Conservation (phyloP, 2,888 invertebrate species). For the Saturnia japonica region DNA sequence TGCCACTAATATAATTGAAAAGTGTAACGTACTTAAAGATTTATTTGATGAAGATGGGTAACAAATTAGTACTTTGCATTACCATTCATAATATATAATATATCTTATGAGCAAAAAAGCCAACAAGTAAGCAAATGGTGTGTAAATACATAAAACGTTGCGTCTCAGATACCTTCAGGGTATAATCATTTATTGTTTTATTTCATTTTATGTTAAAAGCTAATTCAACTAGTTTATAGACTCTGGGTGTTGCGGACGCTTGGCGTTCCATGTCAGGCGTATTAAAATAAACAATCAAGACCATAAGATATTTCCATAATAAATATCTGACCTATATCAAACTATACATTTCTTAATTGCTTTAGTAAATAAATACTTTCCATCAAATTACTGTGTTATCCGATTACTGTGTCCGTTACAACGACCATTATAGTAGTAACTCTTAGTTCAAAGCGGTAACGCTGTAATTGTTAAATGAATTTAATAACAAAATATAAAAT, state of each 20-base stretch:
- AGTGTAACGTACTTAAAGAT: not conserved
- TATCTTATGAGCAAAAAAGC: constrained; percentile 31
- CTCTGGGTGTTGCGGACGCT: constrained; percentile 37
- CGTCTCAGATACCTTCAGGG: constrained; percentile 35
- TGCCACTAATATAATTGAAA: not conserved
- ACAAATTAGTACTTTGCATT: not conserved
- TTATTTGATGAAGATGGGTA: not conserved
- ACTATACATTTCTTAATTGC: not conserved
- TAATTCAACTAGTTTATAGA: constrained; percentile 51
- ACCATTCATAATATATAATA: not conserved
- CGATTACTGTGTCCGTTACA: not conserved
- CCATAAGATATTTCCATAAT: not conserved
- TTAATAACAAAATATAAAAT: too few species aligned
- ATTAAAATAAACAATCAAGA: constrained; percentile 17
- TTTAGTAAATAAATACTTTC: not conserved
- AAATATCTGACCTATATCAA: not conserved
- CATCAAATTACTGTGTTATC: not conserved
- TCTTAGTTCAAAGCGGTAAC: too few species aligned
- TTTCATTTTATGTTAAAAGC: constrained; percentile 60
- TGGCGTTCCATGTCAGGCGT: constrained; percentile 34
- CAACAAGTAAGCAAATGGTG: constrained; percentile 30
- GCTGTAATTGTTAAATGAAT: too few species aligned
- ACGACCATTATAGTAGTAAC: not conserved
- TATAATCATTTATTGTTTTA: constrained; percentile 66
- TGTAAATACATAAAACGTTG: constrained; percentile 31